phyloP scores from a whole-genome alignment of 2,113 vertebrate genomes.

The Emydocephalus ijimae region DNA sequence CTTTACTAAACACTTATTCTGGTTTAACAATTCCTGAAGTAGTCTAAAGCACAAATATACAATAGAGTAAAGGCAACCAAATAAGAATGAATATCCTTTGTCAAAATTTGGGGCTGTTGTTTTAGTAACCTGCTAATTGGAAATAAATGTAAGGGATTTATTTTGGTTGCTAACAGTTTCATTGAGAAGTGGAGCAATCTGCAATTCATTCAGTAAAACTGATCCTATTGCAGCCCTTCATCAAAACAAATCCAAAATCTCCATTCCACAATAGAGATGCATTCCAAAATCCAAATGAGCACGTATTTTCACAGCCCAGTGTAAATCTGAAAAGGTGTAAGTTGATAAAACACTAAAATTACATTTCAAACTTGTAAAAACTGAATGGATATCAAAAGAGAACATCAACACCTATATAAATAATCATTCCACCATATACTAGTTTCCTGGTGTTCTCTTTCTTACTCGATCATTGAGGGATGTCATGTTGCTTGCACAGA shows the following conservation, averaged over 20 bases:
- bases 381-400: not conserved
- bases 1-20: not conserved
- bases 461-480: not conserved
- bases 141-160: not conserved
- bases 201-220: not conserved
- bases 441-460: not conserved
- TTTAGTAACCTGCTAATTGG: not conserved
- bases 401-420: not conserved
- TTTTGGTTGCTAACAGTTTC: not conserved
- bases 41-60: not conserved
- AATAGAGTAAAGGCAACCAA: not conserved
- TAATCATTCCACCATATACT: not conserved
- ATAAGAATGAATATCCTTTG: not conserved
- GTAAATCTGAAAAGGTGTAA: not conserved
- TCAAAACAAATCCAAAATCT: not conserved
- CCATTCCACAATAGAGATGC: not conserved
- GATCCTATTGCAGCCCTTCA: not conserved
- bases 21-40: not conserved
- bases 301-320: not conserved
- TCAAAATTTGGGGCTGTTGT: not conserved
- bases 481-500: slow-evolving; percentile 22
- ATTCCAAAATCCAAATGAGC: not conserved
- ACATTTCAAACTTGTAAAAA: not conserved
- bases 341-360: not conserved
- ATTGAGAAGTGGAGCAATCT: not conserved